Evolutionary conservation across 2,113 vertebrate species (phyloP), one percentile per base, ranked within the genome.

Genomic region (Empidonax alnorum): DNA sequence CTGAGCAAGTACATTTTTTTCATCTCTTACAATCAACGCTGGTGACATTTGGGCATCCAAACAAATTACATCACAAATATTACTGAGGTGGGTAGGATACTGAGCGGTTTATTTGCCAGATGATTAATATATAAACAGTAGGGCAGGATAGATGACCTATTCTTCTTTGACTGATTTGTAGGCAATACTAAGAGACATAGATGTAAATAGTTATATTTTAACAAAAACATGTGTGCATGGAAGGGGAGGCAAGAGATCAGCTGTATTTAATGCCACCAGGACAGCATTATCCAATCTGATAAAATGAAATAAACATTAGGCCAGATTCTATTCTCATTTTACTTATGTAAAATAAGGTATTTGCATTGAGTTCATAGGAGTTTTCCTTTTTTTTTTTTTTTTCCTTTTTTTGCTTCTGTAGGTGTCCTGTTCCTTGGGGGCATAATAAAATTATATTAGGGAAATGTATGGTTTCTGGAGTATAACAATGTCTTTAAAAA

Each of bases 1-100:
- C 98, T 98, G 97, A 98, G 97, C 97, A 97, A 98, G 98, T 97
- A 97, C 97, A 97, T 98, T 98, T 98, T 98, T 98, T 97, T 96
- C 97, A 96, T 97, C 97, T 98, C 97, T 96, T 97, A 98, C 97
- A 98, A 98, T 98, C 98, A 98, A 97, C 94, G 94, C 96, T 97
- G 97, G 97, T 98, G 97, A 98, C 98, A 98, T 98, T 98, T 98
- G 96, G 96, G 97, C 97, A 98, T 98, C 97, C 97, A 97, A 98
- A 98, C 97, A 98, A 97, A 98, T 98, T 97, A 98, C 98, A 98
- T 98, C 97, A 98, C 97, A 97, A 95, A 97, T 96, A 97, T 97
- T 96, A 97, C 96, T 46, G 93, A 97, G 96, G 97, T 97, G 98
- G 98, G 97, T 97, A 98, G 98, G 98, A 96, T 89, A 97, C 97